Evolutionary conservation across 2,888 invertebrate genomes (phyloP).

Genomic region (Eustalomyia histrio): DNA sequence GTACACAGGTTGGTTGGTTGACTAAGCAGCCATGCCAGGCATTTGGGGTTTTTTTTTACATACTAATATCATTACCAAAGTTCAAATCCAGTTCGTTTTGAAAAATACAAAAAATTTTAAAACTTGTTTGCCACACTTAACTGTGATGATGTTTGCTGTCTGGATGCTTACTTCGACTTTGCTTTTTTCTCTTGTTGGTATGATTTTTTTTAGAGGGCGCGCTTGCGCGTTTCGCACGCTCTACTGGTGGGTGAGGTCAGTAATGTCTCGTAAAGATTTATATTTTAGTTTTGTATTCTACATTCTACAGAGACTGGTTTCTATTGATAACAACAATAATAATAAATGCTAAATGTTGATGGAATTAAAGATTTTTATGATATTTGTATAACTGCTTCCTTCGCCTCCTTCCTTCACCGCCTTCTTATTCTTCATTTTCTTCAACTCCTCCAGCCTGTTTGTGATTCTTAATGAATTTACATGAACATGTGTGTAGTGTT

Average conservation of each 20-base stretch:
- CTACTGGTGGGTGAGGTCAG: slow-evolving; percentile 77
- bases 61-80: slow-evolving; percentile 61
- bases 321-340: slow-evolving; percentile 30
- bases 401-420: background rate
- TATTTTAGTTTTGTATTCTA: background rate
- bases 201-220: slow-evolving; percentile 37
- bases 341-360: slow-evolving; percentile 6
- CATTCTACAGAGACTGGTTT: slow-evolving; percentile 20
- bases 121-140: slow-evolving; percentile 61
- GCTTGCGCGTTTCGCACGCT: slow-evolving; percentile 56
- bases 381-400: slow-evolving; percentile 16
- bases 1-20: slow-evolving; percentile 48
- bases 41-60: slow-evolving; percentile 20
- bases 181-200: slow-evolving; percentile 25
- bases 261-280: slow-evolving; percentile 65
- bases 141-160: slow-evolving; percentile 48
- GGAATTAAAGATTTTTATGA: slow-evolving; percentile 36
- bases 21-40: slow-evolving; percentile 41
- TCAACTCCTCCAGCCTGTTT: background rate
- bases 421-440: background rate
- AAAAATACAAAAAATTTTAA: slow-evolving; percentile 49
- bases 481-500: slow-evolving; percentile 1
- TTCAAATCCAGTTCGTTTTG: slow-evolving; percentile 63
- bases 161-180: slow-evolving; percentile 41
- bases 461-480: slow-evolving; percentile 25